Evolutionary conservation across 2,113 vertebrate species (phyloP).

Genomic region (Larimichthys polyactis): DNA sequence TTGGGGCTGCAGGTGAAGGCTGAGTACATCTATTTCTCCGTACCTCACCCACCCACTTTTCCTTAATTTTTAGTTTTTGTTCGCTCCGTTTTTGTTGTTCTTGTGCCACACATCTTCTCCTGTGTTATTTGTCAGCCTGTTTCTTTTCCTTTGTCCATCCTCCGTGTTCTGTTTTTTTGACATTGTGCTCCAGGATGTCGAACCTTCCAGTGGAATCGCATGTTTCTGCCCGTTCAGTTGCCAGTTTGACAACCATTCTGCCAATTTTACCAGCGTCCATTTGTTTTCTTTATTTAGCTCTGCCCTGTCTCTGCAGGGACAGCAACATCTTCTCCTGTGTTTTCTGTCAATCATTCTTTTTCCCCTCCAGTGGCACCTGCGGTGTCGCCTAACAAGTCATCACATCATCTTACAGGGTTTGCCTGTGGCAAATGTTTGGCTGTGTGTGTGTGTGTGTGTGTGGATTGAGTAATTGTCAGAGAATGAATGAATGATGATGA

Average conservation of each 20-base stretch:
- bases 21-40: slow-evolving; percentile 86
- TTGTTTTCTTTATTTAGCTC: slow-evolving; percentile 57
- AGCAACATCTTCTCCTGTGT: slow-evolving; percentile 38
- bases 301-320: slow-evolving; percentile 28
- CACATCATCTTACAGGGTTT: slow-evolving; percentile 60
- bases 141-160: slow-evolving; percentile 48
- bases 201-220: slow-evolving; percentile 76
- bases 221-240: slow-evolving; percentile 76
- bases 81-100: slow-evolving; percentile 28
- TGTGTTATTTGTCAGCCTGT: slow-evolving; percentile 36
- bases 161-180: slow-evolving; percentile 6
- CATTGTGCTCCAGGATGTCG: slow-evolving; percentile 60
- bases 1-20: slow-evolving; percentile 98
- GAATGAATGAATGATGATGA: slow-evolving; percentile 36
- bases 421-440: slow-evolving; percentile 36
- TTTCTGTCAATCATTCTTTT: slow-evolving; percentile 58
- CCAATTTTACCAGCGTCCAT: slow-evolving; percentile 46
- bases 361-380: slow-evolving; percentile 50
- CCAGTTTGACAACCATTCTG: slow-evolving; percentile 54
- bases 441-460: slow-evolving; percentile 15
- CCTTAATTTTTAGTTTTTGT: slow-evolving; percentile 45
- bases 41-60: slow-evolving; percentile 64
- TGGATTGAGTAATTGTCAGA: slow-evolving; percentile 25
- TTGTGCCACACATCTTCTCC: slow-evolving; percentile 38
- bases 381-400: slow-evolving; percentile 70